Conservation (phyloP, 2,113 vertebrate species). For the Sinocyclocheilus maitianheensis region DNA sequence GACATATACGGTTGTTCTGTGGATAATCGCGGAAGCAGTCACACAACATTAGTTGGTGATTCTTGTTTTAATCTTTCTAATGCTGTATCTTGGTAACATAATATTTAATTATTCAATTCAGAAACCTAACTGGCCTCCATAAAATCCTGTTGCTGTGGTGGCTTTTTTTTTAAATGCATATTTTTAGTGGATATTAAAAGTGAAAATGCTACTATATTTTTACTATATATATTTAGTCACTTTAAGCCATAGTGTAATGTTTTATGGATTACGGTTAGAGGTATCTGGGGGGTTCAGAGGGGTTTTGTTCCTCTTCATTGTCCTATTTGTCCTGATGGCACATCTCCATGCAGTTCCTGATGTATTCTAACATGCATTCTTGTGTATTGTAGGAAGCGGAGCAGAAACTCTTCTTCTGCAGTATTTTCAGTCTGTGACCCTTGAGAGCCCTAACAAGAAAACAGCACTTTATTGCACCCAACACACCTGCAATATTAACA, state of each 20-base stretch:
- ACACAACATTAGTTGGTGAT: slow-evolving; percentile 23
- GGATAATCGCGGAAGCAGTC: slow-evolving; percentile 41
- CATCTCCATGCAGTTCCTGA: neutral
- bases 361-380: slow-evolving; percentile 2
- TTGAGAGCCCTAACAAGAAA: neutral
- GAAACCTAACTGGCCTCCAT: slow-evolving; percentile 45
- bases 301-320: neutral
- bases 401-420: neutral
- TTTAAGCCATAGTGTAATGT: neutral
- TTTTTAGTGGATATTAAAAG: neutral
- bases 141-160: slow-evolving; percentile 12
- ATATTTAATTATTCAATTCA: slow-evolving; percentile 61
- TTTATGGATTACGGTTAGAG: neutral
- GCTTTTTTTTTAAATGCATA: no score
- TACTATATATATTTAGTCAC: neutral
- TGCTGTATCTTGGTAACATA: slow-evolving; percentile 60
- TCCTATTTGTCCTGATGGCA: neutral
- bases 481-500: neutral
- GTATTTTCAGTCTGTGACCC: neutral
- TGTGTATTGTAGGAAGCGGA: slow-evolving; percentile 15
- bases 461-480: neutral
- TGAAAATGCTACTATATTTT: neutral
- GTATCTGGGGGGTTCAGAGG: no score
- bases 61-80: slow-evolving; percentile 55
- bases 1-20: neutral